phyloP scores from a whole-genome alignment of 2,888 invertebrate genomes.

The Junonia oenone region DNA sequence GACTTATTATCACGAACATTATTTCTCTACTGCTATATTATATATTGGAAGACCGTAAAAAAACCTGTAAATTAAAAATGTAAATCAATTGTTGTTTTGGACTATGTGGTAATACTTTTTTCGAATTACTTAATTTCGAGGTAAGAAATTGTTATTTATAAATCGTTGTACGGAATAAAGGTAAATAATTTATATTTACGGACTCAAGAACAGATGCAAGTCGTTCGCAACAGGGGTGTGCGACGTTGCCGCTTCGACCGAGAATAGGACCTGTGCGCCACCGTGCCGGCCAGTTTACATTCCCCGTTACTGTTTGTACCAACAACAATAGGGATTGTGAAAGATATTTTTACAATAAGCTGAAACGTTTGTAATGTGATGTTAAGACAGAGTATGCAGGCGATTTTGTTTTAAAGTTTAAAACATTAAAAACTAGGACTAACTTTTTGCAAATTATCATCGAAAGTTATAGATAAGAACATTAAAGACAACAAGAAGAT shows the following conservation, averaged over 20 bases:
- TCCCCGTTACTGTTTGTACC: neutral
- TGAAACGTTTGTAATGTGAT: neutral
- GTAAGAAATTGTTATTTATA: too few species aligned
- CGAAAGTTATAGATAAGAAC: neutral
- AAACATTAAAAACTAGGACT: neutral
- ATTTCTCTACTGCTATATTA: slow-evolving; percentile 52
- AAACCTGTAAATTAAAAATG: slow-evolving; percentile 32
- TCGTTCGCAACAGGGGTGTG: slow-evolving; percentile 32
- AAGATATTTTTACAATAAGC: neutral
- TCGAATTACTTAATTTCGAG: neutral
- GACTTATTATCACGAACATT: slow-evolving; percentile 21
- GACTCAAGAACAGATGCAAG: slow-evolving; percentile 24
- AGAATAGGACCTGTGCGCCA: slow-evolving; percentile 9
- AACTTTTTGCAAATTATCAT: neutral
- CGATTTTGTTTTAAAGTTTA: neutral
- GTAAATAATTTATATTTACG: slow-evolving; percentile 18
- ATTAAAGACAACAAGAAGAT: neutral
- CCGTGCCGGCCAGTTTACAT: slow-evolving; percentile 9
- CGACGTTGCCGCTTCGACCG: slow-evolving; percentile 42
- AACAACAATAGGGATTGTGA: neutral
- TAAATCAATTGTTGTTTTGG: neutral
- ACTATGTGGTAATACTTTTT: neutral
- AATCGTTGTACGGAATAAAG: neutral
- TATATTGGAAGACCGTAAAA: slow-evolving; percentile 68
- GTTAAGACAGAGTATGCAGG: too few species aligned